These are phyloP conservation scores for Tolmerus cingulatus DNA, from an alignment of 2,888 invertebrate species.

Conservation along the genomic window DNA sequence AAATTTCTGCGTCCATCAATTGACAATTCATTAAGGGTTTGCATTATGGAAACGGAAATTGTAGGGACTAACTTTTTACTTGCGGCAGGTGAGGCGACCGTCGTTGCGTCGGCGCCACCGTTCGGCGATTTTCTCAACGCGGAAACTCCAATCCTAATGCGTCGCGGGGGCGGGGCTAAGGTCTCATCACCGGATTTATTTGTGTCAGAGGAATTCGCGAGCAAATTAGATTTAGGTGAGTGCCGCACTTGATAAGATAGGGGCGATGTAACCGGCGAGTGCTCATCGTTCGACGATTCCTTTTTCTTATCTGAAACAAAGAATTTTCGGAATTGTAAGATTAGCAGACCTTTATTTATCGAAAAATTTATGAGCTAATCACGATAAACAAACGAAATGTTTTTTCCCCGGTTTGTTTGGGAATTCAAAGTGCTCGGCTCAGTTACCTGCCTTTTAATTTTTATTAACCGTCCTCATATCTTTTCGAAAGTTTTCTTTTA, in stretches of 20 bases:
- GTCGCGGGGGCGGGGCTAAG: conserved; percentile 19
- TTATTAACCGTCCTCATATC: not conserved
- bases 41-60: conserved; percentile 58
- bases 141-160: conserved; percentile 42
- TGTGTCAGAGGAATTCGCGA: conserved; percentile 24
- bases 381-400: not conserved
- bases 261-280: conserved; percentile 49
- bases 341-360: not conserved
- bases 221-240: conserved; percentile 29
- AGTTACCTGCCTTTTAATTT: not conserved
- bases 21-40: conserved; percentile 59
- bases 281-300: conserved; percentile 55
- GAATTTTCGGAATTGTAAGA: not conserved
- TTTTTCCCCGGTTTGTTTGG: not conserved
- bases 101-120: not conserved
- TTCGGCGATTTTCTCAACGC: conserved; percentile 28
- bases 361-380: not conserved
- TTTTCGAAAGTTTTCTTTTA: not conserved
- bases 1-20: conserved; percentile 46
- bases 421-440: not conserved
- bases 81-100: conserved; percentile 44
- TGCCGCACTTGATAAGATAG: conserved; percentile 30
- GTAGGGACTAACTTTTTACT: conserved; percentile 55
- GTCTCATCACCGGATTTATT: conserved; percentile 37
- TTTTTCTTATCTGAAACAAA: conserved; percentile 58